Evolutionary conservation across 35 echinoderm and acorn worm species (phyloP).

Genomic region (Strongylocentrotus purpuratus): DNA sequence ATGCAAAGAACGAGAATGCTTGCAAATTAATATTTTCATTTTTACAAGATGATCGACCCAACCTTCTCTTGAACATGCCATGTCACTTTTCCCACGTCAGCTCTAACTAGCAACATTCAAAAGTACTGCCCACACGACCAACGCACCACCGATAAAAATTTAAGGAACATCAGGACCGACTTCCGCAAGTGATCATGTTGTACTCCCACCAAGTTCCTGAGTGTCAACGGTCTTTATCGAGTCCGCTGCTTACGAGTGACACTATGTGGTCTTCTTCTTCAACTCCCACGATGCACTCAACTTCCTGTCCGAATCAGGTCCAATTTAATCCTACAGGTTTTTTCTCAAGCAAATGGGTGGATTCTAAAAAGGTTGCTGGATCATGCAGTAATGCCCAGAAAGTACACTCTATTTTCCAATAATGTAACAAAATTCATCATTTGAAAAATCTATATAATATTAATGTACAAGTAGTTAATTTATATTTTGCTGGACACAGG

Average conservation of each 20-base stretch:
- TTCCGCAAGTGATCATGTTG: conserved; percentile 9
- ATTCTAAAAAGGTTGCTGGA: neutral
- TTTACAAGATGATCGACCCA: too few species aligned
- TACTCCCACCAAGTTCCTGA: conserved; percentile 10
- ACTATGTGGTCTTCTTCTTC: neutral
- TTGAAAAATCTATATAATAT: too few species aligned
- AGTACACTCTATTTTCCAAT: too few species aligned
- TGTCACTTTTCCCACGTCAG: neutral
- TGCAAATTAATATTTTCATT: too few species aligned
- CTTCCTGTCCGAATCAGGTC: conserved; percentile 33
- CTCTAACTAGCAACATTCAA: conserved; percentile 1
- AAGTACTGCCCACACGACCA: neutral
- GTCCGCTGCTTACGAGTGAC: neutral
- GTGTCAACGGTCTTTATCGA: conserved; percentile 6
- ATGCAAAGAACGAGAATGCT: too few species aligned
- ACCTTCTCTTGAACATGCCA: neutral
- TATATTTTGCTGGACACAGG: too few species aligned
- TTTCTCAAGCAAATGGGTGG: neutral
- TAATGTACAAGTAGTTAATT: too few species aligned
- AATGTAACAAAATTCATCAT: too few species aligned
- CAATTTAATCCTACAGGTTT: neutral
- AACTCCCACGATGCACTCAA: conserved; percentile 25
- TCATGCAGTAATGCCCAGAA: neutral
- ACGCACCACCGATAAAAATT: neutral
- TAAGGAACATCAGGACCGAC: neutral